Percentiles rank a stretch among this genome's conserved stretches.
These are phyloP conservation scores for Mesoligia furuncula DNA, from an alignment of 2,888 invertebrate genomes.

Conservation along the genomic window DNA sequence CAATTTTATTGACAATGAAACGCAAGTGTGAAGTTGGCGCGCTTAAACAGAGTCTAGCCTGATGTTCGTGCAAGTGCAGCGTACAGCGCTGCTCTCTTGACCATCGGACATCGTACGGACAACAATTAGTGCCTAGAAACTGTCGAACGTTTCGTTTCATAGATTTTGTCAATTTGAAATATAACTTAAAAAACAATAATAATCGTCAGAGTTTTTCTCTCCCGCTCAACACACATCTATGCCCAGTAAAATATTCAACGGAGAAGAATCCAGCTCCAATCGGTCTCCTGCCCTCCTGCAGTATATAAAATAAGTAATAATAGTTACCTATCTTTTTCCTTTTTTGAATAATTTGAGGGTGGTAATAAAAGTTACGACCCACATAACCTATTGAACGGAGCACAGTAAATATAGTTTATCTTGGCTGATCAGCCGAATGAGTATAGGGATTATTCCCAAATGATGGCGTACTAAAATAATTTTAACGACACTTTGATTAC, in stretches of 20 bases:
- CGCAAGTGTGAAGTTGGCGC: too few relatives aligned
- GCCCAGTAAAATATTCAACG: background rate
- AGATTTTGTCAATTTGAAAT: background rate
- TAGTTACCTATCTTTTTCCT: background rate
- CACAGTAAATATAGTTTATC: slow-evolving; percentile 60
- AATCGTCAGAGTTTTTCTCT: background rate
- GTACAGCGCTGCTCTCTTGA: background rate
- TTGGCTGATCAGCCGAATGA: slow-evolving; percentile 40
- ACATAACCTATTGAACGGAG: slow-evolving; percentile 51
- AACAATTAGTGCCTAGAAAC: background rate
- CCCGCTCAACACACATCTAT: background rate
- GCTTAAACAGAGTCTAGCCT: background rate
- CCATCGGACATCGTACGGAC: background rate
- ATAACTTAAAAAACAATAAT: background rate
- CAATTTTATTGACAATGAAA: too few relatives aligned
- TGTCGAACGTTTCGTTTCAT: background rate
- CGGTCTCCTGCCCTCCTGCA: too few relatives aligned
- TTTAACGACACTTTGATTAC: slow-evolving; percentile 90
- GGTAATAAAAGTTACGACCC: slow-evolving; percentile 7
- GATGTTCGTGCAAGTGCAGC: background rate
- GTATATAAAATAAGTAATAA: background rate
- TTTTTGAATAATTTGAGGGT: slow-evolving; percentile 5
- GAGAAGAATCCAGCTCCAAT: background rate
- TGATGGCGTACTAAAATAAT: slow-evolving; percentile 86
- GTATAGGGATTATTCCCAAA: slow-evolving; percentile 73